Evolutionary conservation across 2,797 vertebrate species (phyloP), one percentile per base, ranked within the genome.

Genomic region (Podarcis lilfordi): DNA sequence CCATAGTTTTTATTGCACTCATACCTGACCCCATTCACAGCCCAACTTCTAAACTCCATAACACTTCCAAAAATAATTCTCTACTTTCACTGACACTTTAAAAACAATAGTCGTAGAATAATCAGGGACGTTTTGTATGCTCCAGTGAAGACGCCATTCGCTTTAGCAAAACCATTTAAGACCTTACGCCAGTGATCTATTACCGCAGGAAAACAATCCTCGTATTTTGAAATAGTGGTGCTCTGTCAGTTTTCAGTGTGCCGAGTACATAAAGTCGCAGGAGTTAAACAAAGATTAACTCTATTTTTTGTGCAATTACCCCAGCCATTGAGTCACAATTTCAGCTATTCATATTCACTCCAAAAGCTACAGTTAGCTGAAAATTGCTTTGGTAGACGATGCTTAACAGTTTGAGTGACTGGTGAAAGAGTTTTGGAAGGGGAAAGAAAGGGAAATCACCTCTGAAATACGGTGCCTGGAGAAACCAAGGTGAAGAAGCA

Each of bases 231-330:
- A 94, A 91, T 69, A 93, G 79, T n/a, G 35, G 91, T 84, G 50
- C 89, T 92, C 91, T 78, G 89, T 92, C 92, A 93, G 85, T 89
- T 91, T 92, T 89, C 90, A 92, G 79, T 37, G 80, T 74, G 83
- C 37, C 43, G 81, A 92, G 75, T 76, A 79, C 59, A 93, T 76
- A 90, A 92, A 88, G 88, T 94, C 91, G 75, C 40, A 32, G 77
- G 92, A 96, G 91, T 94, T 94, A 96, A 96, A 94, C 91, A 95
- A 95, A 94, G 95, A 95, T 95, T 92, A 94, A 94, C 91, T 94
- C 94, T 88, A 90, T 91, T 88, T 90, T 84, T 55, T 86, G 68
- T 89, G 88, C 40, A 91, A 92, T 94, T 95, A 92, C 89, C 88
- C 93, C 91, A 81, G 74, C 74, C 80, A 64, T 91, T 93, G 32